Evolutionary conservation across 2,797 vertebrate species (phyloP).

Genomic region (Malacoraja senta): DNA sequence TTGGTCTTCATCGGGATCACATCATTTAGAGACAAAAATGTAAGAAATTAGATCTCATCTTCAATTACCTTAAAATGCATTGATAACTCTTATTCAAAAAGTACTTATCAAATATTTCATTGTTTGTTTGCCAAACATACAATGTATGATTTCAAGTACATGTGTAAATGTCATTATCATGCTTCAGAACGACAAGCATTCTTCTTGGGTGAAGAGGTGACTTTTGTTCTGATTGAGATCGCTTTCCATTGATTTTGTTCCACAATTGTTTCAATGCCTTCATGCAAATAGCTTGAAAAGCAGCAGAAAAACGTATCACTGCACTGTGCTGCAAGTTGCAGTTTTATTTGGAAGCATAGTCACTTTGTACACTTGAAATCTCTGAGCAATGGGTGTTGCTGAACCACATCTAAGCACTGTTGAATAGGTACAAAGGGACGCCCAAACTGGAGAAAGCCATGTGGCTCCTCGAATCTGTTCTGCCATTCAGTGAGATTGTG

Average conservation of each 20-base stretch:
- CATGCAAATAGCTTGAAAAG: neutral
- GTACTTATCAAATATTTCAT: neutral
- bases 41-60: neutral
- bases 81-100: neutral
- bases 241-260: neutral
- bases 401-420: neutral
- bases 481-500: no score
- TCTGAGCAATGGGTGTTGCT: neutral
- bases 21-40: neutral
- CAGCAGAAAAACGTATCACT: neutral
- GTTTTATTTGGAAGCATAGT: neutral
- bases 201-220: neutral
- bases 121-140: neutral
- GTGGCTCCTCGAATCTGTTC: no score
- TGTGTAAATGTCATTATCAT: neutral
- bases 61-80: neutral
- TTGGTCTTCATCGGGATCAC: neutral
- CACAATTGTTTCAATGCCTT: neutral
- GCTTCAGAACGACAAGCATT: neutral
- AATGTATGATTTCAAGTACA: neutral
- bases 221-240: neutral
- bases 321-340: neutral
- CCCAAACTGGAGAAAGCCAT: no score
- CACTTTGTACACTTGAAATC: neutral
- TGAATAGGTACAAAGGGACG: neutral